These are phyloP conservation scores for Sus scrofa DNA, from an alignment of 2,113 vertebrate genomes.

Conservation along the genomic window T2T-Sscrofa CM000824.6:137764001-137764500, in stretches of 20 bases:
- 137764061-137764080: background rate
- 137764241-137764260: background rate
- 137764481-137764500: background rate
- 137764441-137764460: background rate
- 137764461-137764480: fast-evolving
- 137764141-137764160: background rate
- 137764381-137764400: background rate
- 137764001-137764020: background rate
- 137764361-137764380: background rate
- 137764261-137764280: background rate
- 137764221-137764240: background rate
- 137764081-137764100: background rate
- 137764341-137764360: background rate
- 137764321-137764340: background rate
- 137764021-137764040: background rate
- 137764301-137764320: background rate
- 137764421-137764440: background rate
- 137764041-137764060: background rate
- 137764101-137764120: background rate
- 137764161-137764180: fast-evolving
- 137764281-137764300: background rate
- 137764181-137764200: background rate
- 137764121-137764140: background rate
- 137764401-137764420: background rate
- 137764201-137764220: background rate